Percentiles rank a stretch among this genome's conserved stretches.
Conservation (phyloP, 1,140 invertebrate species). For the Bombus polaris region DNA sequence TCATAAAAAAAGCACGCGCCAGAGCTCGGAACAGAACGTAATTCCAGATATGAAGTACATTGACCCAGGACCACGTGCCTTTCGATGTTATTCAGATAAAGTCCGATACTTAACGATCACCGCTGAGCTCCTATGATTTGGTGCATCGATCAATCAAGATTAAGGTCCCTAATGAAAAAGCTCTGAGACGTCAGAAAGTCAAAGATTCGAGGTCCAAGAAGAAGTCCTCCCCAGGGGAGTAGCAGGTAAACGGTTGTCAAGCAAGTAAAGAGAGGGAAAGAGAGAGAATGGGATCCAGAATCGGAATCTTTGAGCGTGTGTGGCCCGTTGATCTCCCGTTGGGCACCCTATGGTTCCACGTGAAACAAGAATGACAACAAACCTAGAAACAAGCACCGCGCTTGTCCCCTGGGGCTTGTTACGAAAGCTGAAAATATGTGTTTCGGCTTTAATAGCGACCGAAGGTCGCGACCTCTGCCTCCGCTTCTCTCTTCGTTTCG, state of each 20-base stretch:
- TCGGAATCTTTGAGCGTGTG: slow-evolving; percentile 72
- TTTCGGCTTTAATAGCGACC: slow-evolving; percentile 41
- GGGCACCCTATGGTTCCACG: slow-evolving; percentile 67
- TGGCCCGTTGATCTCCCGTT: slow-evolving; percentile 65
- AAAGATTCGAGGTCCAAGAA: not conserved
- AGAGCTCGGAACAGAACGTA: too few species aligned
- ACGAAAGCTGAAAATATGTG: slow-evolving; percentile 57
- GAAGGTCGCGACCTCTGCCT: slow-evolving; percentile 43
- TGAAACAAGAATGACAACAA: slow-evolving; percentile 74
- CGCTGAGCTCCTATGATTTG: not conserved
- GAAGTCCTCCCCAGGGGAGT: not conserved
- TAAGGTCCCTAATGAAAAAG: slow-evolving; percentile 42
- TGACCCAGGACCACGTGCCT: not conserved
- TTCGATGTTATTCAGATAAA: too few species aligned
- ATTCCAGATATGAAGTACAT: too few species aligned
- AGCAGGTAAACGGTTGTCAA: not conserved
- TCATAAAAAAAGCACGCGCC: too few species aligned
- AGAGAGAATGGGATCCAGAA: slow-evolving; percentile 7
- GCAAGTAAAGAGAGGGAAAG: not conserved
- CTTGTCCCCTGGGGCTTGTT: slow-evolving; percentile 45
- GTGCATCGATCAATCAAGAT: slow-evolving; percentile 49
- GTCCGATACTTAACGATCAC: not conserved
- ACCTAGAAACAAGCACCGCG: slow-evolving; percentile 64
- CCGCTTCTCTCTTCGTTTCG: slow-evolving; percentile 1
- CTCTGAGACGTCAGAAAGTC: not conserved